Conservation (phyloP, 2,797 vertebrate genomes). For the Sphenodon punctatus region DNA sequence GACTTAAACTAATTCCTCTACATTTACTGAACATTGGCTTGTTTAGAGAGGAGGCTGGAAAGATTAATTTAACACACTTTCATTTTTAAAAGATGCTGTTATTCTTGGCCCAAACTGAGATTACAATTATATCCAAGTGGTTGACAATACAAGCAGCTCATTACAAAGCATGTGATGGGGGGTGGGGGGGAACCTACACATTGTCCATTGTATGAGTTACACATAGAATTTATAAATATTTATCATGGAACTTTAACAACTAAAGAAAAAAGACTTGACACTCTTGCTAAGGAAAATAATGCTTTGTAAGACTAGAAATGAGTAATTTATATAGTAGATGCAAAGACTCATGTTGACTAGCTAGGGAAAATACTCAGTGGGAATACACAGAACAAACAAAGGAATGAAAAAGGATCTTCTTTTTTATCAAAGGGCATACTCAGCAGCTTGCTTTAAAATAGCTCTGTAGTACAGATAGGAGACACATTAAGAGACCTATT, state of each 20-base stretch:
- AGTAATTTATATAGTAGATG: conserved; percentile 3
- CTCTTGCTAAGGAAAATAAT: neutral
- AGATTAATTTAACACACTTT: conserved; percentile 8
- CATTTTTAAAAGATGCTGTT: neutral
- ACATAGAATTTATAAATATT: conserved; percentile 5
- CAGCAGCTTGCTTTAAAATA: conserved; percentile 57
- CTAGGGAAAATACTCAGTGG: conserved; percentile 12
- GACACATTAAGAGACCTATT: conserved; percentile 61
- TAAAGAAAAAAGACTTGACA: neutral
- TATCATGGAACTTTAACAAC: neutral
- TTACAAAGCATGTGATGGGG: neutral
- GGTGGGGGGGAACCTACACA: neutral
- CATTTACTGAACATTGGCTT: neutral
- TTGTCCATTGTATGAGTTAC: neutral
- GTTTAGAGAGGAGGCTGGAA: too few relatives aligned
- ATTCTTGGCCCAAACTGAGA: neutral
- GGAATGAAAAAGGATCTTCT: conserved; percentile 15
- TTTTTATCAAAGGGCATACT: conserved; percentile 35
- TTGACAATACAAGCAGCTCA: neutral
- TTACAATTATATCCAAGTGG: conserved; percentile 8
- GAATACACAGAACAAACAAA: conserved; percentile 31
- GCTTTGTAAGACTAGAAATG: neutral
- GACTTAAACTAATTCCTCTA: neutral
- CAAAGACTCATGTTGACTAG: neutral
- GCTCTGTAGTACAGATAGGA: conserved; percentile 44